Evolutionary conservation across 1,140 invertebrate genomes (phyloP).

Genomic region (Eueides isabella): DNA sequence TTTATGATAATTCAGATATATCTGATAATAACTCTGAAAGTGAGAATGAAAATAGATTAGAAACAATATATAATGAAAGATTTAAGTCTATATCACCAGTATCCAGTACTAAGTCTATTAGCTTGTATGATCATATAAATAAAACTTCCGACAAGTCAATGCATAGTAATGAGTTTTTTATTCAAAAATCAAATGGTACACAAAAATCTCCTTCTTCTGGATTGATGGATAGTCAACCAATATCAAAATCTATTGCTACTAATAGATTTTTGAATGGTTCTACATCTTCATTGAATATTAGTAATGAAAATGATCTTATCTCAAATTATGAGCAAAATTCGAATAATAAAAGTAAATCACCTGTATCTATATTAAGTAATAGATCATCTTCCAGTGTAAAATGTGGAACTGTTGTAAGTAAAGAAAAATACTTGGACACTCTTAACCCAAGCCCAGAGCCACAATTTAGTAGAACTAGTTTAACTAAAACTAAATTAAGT

Average conservation of each 20-base stretch:
- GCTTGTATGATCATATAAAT: not conserved
- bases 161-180: conserved; percentile 51
- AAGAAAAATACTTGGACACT: conserved; percentile 43
- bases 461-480: conserved; percentile 55
- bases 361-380: conserved; percentile 56
- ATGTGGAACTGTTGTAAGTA: conserved; percentile 51
- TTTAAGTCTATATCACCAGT: conserved; percentile 60
- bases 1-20: conserved; percentile 38
- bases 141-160: conserved; percentile 5
- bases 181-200: conserved; percentile 49
- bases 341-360: conserved; percentile 50
- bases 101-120: conserved; percentile 36
- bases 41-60: conserved; percentile 68
- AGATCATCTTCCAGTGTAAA: conserved; percentile 50
- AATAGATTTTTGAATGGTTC: conserved; percentile 41
- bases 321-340: conserved; percentile 25
- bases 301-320: not conserved
- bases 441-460: conserved; percentile 61
- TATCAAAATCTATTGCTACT: not conserved
- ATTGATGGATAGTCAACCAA: conserved; percentile 18
- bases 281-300: conserved; percentile 38
- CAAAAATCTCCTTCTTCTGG: conserved; percentile 40
- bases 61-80: conserved; percentile 72
- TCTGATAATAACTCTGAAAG: conserved; percentile 44
- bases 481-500: conserved; percentile 68